Conservation (phyloP, 1,140 invertebrate genomes). For the Ditylenchus dipsaci region DNA sequence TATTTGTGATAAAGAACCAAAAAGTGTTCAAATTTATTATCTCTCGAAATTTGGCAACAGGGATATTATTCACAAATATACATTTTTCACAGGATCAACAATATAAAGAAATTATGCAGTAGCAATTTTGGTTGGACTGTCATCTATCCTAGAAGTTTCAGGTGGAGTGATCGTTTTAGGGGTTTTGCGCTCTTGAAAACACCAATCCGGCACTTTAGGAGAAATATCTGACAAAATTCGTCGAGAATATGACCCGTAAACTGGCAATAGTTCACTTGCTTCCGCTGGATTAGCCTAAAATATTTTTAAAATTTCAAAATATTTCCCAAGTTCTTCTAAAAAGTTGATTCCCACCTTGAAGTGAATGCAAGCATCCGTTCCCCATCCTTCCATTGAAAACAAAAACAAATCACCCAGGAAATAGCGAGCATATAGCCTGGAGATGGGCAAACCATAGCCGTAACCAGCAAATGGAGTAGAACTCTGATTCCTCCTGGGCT, state of each 20-base stretch:
- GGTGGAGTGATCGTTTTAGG: neutral
- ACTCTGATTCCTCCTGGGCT: conserved; percentile 65
- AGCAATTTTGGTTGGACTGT: neutral
- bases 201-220: conserved; percentile 52
- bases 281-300: conserved; percentile 51
- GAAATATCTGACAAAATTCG: conserved; percentile 45
- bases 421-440: conserved; percentile 92
- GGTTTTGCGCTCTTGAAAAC: conserved; percentile 6
- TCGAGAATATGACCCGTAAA: conserved; percentile 51
- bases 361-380: conserved; percentile 92
- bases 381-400: conserved; percentile 87
- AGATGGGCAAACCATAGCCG: conserved; percentile 93
- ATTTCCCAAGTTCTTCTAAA: neutral
- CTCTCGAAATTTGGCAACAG: too few species aligned
- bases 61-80: too few species aligned
- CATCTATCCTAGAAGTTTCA: neutral
- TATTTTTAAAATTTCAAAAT: neutral
- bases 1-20: too few species aligned
- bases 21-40: too few species aligned
- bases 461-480: conserved; percentile 68
- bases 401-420: conserved; percentile 91
- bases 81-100: too few species aligned
- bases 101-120: neutral
- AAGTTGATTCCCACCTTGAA: conserved; percentile 80
- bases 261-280: conserved; percentile 51